Percentiles rank a stretch among this genome's conserved stretches.
Conservation (phyloP, 2,797 vertebrate species). For the Cephalopachus bancanus region DNA sequence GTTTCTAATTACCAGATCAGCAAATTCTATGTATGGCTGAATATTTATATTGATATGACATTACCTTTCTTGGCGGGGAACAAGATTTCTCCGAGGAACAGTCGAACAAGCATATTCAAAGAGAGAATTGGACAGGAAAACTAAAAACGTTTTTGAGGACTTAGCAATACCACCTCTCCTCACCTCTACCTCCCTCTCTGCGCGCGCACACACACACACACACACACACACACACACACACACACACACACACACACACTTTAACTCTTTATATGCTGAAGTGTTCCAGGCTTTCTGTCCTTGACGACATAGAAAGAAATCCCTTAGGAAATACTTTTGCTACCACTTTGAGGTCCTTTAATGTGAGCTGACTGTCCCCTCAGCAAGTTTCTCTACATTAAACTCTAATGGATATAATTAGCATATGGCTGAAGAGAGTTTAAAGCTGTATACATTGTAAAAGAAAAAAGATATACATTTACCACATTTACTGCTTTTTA, state of each 20-base stretch:
- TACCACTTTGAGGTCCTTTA: not conserved
- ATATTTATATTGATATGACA: conserved; percentile 25
- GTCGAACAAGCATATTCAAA: not conserved
- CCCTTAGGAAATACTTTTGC: not conserved
- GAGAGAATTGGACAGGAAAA: not conserved
- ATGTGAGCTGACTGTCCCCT: not conserved
- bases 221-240: too few species aligned
- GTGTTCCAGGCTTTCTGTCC: not conserved
- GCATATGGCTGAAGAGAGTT: not conserved
- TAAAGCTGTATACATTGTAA: not conserved
- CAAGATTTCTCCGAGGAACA: not conserved
- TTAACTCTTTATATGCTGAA: not conserved
- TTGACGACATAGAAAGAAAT: not conserved
- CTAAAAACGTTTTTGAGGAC: not conserved
- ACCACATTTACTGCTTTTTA: not conserved
- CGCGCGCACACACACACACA: not conserved
- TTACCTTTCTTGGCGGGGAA: conserved; percentile 13
- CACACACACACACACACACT: too few species aligned
- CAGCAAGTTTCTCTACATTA: conserved; percentile 3
- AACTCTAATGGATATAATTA: not conserved
- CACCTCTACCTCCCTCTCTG: rapidly evolving
- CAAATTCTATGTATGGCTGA: conserved; percentile 21
- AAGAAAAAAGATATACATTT: not conserved
- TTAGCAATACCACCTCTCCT: not conserved
- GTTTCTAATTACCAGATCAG: conserved; percentile 36